phyloP scores from a whole-genome alignment of 2,113 vertebrate species.

The Colaptes auratus region DNA sequence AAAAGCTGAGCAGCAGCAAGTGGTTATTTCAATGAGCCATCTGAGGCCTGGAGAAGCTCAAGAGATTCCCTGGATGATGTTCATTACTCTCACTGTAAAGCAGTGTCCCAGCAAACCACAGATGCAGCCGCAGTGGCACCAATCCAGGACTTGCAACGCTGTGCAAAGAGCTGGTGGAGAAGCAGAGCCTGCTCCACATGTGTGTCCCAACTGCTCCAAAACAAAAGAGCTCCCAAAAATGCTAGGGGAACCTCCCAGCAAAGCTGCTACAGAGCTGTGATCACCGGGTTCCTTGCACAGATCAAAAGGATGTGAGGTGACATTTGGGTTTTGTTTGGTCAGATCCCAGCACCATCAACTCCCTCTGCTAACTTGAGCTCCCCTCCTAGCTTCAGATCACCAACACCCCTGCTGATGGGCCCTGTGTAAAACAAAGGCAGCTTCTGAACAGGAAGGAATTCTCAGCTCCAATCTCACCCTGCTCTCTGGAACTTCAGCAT shows the following conservation, averaged over 20 bases:
- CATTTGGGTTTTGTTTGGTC: neutral
- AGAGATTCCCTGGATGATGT: neutral
- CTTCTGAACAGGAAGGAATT: neutral
- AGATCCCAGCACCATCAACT: neutral
- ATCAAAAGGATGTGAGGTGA: no score
- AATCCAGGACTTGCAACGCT: neutral
- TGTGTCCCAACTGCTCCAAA: neutral
- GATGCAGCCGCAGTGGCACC: neutral
- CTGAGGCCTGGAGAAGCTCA: neutral
- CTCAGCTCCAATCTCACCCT: neutral
- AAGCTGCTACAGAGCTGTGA: neutral
- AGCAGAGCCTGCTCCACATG: rapidly evolving
- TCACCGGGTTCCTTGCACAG: neutral
- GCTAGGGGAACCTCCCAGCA: neutral
- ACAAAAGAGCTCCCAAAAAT: neutral
- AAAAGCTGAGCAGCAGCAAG: neutral
- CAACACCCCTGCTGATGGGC: neutral
- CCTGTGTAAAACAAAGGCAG: no score
- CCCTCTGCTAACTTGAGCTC: neutral
- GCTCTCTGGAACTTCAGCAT: rapidly evolving
- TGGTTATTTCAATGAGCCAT: neutral
- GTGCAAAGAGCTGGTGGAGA: neutral
- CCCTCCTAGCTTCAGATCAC: neutral
- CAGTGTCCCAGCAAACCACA: neutral
- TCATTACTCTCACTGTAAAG: neutral